phyloP scores from a whole-genome alignment of 1,140 invertebrate genomes.

The Conopomorpha cramerella region DNA sequence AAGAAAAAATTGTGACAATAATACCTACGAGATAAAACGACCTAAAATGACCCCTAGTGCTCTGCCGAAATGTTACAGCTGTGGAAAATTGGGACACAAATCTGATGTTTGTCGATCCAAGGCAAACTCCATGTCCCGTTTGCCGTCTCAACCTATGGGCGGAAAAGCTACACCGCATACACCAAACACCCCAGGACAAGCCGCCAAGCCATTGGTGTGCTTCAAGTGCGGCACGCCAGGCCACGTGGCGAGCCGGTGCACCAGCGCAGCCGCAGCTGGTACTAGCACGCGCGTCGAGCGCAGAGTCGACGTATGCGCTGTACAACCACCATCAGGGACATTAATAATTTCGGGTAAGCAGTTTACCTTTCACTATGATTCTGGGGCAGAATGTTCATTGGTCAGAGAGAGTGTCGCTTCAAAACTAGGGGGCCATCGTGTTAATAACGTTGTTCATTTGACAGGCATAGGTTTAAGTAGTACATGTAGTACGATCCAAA shows the following conservation, averaged over 20 bases:
- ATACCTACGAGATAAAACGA: not conserved
- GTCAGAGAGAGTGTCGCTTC: not conserved
- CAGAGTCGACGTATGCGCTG: not conserved
- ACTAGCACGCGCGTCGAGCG: not conserved
- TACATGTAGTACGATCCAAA: too few relatives aligned
- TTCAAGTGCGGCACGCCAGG: too few relatives aligned
- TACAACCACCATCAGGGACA: not conserved
- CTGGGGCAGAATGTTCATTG: too few relatives aligned
- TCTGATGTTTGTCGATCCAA: too few relatives aligned
- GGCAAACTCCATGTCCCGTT: too few relatives aligned
- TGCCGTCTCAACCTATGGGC: too few relatives aligned
- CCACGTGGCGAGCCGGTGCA: too few relatives aligned
- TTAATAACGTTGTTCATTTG: constrained; percentile 6
- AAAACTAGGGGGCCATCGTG: not conserved
- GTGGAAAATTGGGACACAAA: not conserved
- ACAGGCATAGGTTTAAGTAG: constrained; percentile 6
- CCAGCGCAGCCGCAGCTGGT: not conserved
- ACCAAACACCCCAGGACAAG: too few relatives aligned
- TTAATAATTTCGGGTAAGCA: not conserved
- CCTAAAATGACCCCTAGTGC: not conserved
- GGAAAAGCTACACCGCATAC: too few relatives aligned
- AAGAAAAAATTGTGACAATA: not conserved
- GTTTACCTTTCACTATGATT: constrained; percentile 1
- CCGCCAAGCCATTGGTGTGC: too few relatives aligned
- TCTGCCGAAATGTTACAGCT: not conserved